A percentile compares a stretch with the other conserved stretches of the same genome.
phyloP scores from a whole-genome alignment of 2,888 invertebrate species.

The Idaea biselata region DNA sequence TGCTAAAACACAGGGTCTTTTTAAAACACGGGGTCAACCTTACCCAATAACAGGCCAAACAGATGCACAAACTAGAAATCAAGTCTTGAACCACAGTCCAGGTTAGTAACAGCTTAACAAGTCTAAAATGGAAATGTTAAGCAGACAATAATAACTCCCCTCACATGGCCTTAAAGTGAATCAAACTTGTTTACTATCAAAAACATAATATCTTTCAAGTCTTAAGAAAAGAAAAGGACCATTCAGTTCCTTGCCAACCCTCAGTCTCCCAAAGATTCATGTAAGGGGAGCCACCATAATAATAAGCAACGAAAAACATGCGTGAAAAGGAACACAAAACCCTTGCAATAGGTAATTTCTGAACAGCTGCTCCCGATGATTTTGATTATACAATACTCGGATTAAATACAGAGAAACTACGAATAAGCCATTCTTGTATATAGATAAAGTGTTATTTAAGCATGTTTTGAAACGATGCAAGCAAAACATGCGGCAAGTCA shows the following conservation, averaged over 20 bases:
- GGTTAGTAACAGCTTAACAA: conserved; percentile 39
- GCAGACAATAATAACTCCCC: conserved; percentile 54
- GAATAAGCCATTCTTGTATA: conserved; percentile 53
- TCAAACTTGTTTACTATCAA: conserved; percentile 70
- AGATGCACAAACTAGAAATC: background rate
- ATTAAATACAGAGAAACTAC: conserved; percentile 65
- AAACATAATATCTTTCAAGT: conserved; percentile 62
- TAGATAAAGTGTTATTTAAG: conserved; percentile 48
- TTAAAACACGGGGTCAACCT: no score
- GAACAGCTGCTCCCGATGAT: conserved; percentile 65
- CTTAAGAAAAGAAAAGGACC: conserved; percentile 65
- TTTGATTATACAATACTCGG: conserved; percentile 71
- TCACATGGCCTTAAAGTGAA: conserved; percentile 40
- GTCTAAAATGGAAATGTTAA: conserved; percentile 34
- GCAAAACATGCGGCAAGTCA: conserved; percentile 53
- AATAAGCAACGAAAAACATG: conserved; percentile 67
- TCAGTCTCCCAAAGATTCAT: conserved; percentile 53
- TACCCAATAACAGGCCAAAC: background rate
- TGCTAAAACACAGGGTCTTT: no score
- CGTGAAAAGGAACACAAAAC: conserved; percentile 69
- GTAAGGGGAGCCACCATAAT: conserved; percentile 70
- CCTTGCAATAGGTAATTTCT: conserved; percentile 57
- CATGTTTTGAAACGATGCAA: conserved; percentile 58
- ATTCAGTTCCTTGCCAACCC: conserved; percentile 65
- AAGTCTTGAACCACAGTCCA: conserved; percentile 18